Evolutionary conservation across 1,140 invertebrate genomes (phyloP).

Genomic region (Aleiodes sp.): DNA sequence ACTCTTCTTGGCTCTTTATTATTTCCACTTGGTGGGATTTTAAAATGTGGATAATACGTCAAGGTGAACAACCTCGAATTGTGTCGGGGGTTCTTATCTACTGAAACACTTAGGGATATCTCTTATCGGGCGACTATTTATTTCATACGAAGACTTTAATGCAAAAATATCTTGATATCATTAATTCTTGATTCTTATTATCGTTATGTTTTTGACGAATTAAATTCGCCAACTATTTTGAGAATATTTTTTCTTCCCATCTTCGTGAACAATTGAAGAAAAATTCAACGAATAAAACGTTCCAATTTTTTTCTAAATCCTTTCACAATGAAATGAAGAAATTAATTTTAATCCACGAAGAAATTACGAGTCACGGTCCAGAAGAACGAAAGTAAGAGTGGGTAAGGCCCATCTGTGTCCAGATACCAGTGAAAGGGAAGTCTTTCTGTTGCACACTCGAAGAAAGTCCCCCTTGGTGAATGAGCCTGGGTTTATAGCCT

Average conservation of each 20-base stretch:
- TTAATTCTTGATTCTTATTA: background rate
- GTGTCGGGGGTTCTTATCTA: constrained; percentile 60
- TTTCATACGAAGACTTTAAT: background rate
- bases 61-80: constrained; percentile 64
- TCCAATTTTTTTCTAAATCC: background rate
- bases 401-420: constrained; percentile 40
- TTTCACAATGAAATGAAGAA: constrained; percentile 8
- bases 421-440: constrained; percentile 61
- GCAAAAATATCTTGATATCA: constrained; percentile 35
- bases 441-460: background rate
- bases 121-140: constrained; percentile 56
- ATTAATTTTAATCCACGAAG: constrained; percentile 8
- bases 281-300: too few species aligned
- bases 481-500: constrained; percentile 27
- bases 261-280: too few species aligned
- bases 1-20: background rate
- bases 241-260: too few species aligned
- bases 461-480: background rate
- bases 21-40: background rate
- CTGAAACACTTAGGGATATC: constrained; percentile 37
- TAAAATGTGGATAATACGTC: constrained; percentile 28
- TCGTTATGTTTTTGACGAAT: too few species aligned
- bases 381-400: constrained; percentile 58
- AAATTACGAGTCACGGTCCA: constrained; percentile 46
- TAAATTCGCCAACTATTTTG: too few species aligned